Evolutionary conservation across 2,888 invertebrate species (phyloP), one percentile per base, ranked within the genome.

Genomic region (Pristionchus exspectatus): DNA sequence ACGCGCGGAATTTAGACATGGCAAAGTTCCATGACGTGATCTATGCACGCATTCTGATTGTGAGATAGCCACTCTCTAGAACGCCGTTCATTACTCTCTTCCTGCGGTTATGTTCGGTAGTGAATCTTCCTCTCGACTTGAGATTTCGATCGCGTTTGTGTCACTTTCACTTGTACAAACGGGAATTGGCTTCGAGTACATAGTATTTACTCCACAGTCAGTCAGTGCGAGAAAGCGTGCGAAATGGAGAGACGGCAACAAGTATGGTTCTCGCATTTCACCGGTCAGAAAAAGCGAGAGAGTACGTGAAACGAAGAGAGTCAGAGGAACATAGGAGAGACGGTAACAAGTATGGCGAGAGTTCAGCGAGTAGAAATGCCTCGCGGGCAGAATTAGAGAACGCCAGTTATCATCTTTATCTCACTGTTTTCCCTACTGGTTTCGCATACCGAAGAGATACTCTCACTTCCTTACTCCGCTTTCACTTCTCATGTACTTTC

Each of bases 331-430:
- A n/a, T 33, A 3, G n/a, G 44, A 44, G 56, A 56, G 56, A 56
- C 56, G 56, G 56, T 63, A 63, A 63, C 63, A 24, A 63, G 63
- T 24, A 63, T 63, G 63, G 63, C 63, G 10, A 21, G 63, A 63
- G 24, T 24, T 21, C 16, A n/a, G 24, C 69, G 27, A 27, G 72
- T 14, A 33, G 9, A 33, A 1, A 16, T 12, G 12, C 30, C 72
- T 9, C 21, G 4, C 9, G 72, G 72, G 72, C 72, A 21, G 63
- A 72, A 72, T 72, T 30, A 33, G 72, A 33, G 72, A 30, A 3
- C 30, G 16, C n/a, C 69, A 72, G 72, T 72, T 72, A 72, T 72
- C 72, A 72, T 72, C 72, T 18, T 72, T 72, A 72, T 72, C 72
- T 72, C 21, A n/a, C 72, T 30, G 12, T 10, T 21, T 7, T 27